phyloP scores from a whole-genome alignment of 2,888 invertebrate genomes.

The Oxystoma pomonae region DNA sequence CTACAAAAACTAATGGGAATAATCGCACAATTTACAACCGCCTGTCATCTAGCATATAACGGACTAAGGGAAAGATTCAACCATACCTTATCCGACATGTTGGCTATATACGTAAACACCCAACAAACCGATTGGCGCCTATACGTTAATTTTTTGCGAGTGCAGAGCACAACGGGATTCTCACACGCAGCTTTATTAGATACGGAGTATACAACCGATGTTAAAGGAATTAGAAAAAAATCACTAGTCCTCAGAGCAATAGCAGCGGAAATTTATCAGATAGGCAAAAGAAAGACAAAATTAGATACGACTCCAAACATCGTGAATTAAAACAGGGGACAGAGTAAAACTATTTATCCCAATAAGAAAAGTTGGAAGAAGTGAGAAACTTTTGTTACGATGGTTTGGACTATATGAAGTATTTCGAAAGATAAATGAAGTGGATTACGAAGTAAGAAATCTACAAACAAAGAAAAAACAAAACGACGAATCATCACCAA shows the following conservation, averaged over 20 bases:
- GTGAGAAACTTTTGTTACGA: neutral
- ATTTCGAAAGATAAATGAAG: neutral
- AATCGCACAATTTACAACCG: constrained; percentile 11
- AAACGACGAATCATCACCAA: too few relatives aligned
- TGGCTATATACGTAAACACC: constrained; percentile 23
- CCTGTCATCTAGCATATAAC: constrained; percentile 20
- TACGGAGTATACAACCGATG: constrained; percentile 1
- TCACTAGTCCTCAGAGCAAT: neutral
- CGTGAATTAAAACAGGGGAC: neutral
- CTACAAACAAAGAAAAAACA: neutral
- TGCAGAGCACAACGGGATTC: constrained; percentile 12
- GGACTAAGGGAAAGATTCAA: constrained; percentile 28
- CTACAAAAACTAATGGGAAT: constrained; percentile 14
- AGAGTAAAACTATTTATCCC: constrained; percentile 1
- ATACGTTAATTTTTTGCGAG: constrained; percentile 9
- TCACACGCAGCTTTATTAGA: neutral
- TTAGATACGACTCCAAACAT: neutral
- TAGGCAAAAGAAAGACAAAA: neutral
- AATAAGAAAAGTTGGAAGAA: constrained; percentile 1
- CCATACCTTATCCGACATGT: constrained; percentile 25
- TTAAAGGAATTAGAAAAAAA: neutral
- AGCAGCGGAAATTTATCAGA: neutral
- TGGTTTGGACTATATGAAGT: constrained; percentile 1
- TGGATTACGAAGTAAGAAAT: neutral
- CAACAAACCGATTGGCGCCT: constrained; percentile 17